Percentiles rank a stretch among this genome's conserved stretches.
Evolutionary conservation across 2,888 invertebrate genomes (phyloP).

Genomic region (Drosophila flavopinicola): DNA sequence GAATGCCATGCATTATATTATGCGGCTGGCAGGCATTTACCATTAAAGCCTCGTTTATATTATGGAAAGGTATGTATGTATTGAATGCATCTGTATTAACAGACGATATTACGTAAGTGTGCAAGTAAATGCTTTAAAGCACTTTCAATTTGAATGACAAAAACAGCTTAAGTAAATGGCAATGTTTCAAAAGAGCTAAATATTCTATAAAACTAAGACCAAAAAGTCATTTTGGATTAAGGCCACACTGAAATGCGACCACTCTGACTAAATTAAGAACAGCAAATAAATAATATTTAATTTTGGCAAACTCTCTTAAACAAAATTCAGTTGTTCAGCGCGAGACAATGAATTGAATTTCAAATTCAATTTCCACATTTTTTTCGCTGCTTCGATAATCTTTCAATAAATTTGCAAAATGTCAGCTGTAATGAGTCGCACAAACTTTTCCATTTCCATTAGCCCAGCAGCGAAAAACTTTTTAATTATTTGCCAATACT

Average conservation of each 20-base stretch:
- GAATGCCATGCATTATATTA: slow-evolving; percentile 57
- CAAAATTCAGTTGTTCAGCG: neutral
- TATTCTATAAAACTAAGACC: too few relatives aligned
- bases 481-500: slow-evolving; percentile 74
- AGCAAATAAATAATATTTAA: too few relatives aligned
- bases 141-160: slow-evolving; percentile 30
- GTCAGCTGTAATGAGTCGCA: slow-evolving; percentile 43
- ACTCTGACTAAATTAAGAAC: too few relatives aligned
- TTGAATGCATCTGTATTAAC: slow-evolving; percentile 5
- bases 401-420: slow-evolving; percentile 37
- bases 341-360: neutral
- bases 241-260: too few relatives aligned
- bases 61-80: neutral
- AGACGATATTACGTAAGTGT: neutral
- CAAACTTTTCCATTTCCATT: slow-evolving; percentile 66
- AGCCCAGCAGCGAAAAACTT: slow-evolving; percentile 59
- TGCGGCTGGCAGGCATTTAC: slow-evolving; percentile 41
- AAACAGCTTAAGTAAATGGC: slow-evolving; percentile 23
- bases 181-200: slow-evolving; percentile 13
- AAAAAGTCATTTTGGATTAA: too few relatives aligned
- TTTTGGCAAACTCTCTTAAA: too few relatives aligned
- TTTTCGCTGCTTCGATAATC: slow-evolving; percentile 15
- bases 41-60: slow-evolving; percentile 22
- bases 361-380: slow-evolving; percentile 7
- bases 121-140: slow-evolving; percentile 17